These are phyloP conservation scores for Therioaphis trifolii DNA, from an alignment of 2,888 invertebrate species.

Conservation along the genomic window DNA sequence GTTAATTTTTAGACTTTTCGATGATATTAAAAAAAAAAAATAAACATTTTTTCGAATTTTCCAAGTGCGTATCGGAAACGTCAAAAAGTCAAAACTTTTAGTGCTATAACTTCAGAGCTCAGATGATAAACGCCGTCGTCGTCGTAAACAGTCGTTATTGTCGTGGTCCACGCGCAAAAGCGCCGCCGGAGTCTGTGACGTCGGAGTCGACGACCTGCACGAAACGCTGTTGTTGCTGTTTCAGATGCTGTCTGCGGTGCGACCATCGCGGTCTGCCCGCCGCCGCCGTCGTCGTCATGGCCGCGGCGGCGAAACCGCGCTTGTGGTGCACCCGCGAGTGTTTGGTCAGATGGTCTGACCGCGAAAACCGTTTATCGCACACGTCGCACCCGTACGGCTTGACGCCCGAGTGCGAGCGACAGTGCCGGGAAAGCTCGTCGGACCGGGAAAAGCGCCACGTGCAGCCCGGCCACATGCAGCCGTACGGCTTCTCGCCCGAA, in stretches of 20 bases:
- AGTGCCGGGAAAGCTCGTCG: slow-evolving; percentile 91
- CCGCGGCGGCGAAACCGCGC: slow-evolving; percentile 23
- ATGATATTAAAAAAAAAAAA: no score
- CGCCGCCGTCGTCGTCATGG: not conserved
- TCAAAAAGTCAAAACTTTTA: no score
- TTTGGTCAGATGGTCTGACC: slow-evolving; percentile 94
- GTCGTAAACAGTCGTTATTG: no score
- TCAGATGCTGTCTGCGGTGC: not conserved
- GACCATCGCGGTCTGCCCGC: not conserved
- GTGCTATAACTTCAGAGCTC: no score
- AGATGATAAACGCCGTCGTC: no score
- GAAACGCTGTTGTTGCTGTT: not conserved
- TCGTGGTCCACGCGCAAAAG: not conserved
- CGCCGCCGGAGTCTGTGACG: not conserved
- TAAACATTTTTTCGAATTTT: no score
- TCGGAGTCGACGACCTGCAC: not conserved
- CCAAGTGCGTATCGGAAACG: no score
- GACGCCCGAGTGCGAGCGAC: slow-evolving; percentile 93
- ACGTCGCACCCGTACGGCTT: slow-evolving; percentile 91
- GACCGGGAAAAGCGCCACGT: slow-evolving; percentile 94
- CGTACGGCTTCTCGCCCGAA: slow-evolving; percentile 82
- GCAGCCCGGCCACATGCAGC: slow-evolving; percentile 83
- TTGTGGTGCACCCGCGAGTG: slow-evolving; percentile 82
- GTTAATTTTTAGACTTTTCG: no score
- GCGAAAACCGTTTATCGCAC: slow-evolving; percentile 89